Base-by-base conservation (phyloP, 2,797 vertebrate genomes). In the Neopelma chrysocephalum region DNA sequence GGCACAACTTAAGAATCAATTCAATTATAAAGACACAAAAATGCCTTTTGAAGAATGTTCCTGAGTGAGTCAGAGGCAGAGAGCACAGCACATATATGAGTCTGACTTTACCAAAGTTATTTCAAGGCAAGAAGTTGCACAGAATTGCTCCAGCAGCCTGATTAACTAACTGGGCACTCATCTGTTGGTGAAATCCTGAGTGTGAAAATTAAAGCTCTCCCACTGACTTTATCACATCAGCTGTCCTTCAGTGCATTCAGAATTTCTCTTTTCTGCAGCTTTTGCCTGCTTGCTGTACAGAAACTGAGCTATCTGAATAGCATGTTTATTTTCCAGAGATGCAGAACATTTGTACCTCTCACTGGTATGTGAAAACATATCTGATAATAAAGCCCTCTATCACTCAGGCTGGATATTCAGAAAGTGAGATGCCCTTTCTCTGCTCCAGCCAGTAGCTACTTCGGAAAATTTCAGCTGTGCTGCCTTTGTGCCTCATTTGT, bases 11-110 rank as follows among this genome's bases (percentile, higher is more conserved):
- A 94, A 94, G 96, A 98, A 98, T 97, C 97, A 97, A 97, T 98
- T 97, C 97, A 98, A 96, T 98, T 97, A 98, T 97, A 97, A 98
- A 97, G 97, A 97, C 81, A 95, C 51, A 93, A 96, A 98, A 98
- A 98, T 97, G 97, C 93, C 90, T 94, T 89, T 96, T 92, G 84
- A 93, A 89, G 91, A 90, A 92, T 36, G 87, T 89, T 91, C 65
- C 83, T 66, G 83, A 94, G 90, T 56, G 61, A 72, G 80, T 64
- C 76, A 26, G 69, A 93, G 86, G 65, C 42, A 81, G 79, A 89
- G 54, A 93, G 79, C 53, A 80, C 43, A 79, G 75, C 85, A 83
- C 50, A 92, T 42, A 80, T 48, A 85, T 75, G 89, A 80, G 87
- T n/a, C 78, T 90, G 90, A 88, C 85, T 97, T 96, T 83, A 72